These are phyloP conservation scores for Oreochromis niloticus DNA, from an alignment of 2,113 vertebrate species.

Conservation along the genomic window DNA sequence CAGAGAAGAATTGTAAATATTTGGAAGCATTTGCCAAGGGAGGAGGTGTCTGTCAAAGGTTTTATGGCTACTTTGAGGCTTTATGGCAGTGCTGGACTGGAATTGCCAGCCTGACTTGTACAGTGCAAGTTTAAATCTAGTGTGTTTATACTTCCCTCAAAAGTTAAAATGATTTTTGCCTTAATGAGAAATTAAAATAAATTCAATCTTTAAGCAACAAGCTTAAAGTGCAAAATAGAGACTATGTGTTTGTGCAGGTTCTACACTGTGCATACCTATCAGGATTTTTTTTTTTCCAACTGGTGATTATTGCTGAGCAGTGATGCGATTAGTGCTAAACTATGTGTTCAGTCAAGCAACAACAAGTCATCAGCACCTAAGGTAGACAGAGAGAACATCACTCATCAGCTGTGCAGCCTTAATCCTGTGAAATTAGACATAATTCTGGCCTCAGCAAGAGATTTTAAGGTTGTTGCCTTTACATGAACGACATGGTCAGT, in stretches of 20 bases:
- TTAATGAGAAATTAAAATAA: background rate
- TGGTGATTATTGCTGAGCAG: constrained; percentile 23
- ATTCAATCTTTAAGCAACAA: background rate
- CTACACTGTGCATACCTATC: background rate
- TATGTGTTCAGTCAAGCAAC: constrained; percentile 34
- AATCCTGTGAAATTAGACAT: background rate
- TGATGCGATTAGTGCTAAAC: constrained; percentile 31
- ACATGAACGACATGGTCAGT: background rate
- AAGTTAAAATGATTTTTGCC: background rate
- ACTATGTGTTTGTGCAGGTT: background rate
- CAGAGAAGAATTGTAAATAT: background rate
- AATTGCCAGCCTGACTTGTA: background rate
- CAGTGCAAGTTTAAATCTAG: background rate
- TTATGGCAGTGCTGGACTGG: background rate
- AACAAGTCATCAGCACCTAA: constrained; percentile 32
- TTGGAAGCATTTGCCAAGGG: background rate
- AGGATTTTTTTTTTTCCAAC: background rate
- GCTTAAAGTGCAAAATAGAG: background rate
- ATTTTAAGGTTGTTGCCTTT: background rate
- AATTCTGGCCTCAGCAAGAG: background rate
- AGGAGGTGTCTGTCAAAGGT: background rate
- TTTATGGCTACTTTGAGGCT: background rate
- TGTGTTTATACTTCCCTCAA: background rate
- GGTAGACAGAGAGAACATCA: constrained; percentile 1
- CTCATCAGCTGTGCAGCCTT: background rate